Base-by-base conservation (phyloP, 2,113 vertebrate species). In the Pelobates fuscus region DNA sequence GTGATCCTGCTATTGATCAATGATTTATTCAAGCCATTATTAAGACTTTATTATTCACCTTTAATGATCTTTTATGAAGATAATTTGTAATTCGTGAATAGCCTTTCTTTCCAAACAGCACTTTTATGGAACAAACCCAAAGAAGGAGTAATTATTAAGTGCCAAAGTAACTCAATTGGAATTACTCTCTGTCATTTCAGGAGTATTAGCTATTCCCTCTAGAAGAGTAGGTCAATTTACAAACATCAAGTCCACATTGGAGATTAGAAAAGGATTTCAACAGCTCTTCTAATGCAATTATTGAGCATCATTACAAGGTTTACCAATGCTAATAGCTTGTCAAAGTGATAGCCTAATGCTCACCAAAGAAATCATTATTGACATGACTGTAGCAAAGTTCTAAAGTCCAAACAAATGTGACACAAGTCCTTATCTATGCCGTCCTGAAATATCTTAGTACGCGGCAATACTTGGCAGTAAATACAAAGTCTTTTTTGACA, bases 221-320 rank as follows among this genome's bases (percentile, higher is more conserved):
- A 66, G 63, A 49, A 46, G 32, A 46, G 26, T 66, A 29, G 62
- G 62, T 55, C 30, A 74, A 60, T 74, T 65, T 66, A 66, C 62
- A 74, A 29, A 67, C 52, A 30, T 43, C 65, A 8, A 26, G 21
- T 23, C 61, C n/a, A 46, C 61, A 43, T 43, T 54, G 27, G 60
- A 65, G 71, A 74, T 74, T 74, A 74, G 23, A 20, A 65, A 29
- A 65, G 60, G 71, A 65, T 74, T 74, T 74, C 29, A 26, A 11
- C 29, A 57, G 54, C 71, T 55, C 46, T 43, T 29, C 71, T 65
- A 55, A 43, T 55, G 52, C 62, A 75, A 75, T 67, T 75, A 66
- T n/a, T 43, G 32, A 59, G 32, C 62, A 75, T 75, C 71, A 75
- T 75, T 75, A 75, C 41, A 67, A 44, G 32, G 52, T 59, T 67